Evolutionary conservation across 1,140 invertebrate species (phyloP).

Genomic region (Drosophila kanapiae): DNA sequence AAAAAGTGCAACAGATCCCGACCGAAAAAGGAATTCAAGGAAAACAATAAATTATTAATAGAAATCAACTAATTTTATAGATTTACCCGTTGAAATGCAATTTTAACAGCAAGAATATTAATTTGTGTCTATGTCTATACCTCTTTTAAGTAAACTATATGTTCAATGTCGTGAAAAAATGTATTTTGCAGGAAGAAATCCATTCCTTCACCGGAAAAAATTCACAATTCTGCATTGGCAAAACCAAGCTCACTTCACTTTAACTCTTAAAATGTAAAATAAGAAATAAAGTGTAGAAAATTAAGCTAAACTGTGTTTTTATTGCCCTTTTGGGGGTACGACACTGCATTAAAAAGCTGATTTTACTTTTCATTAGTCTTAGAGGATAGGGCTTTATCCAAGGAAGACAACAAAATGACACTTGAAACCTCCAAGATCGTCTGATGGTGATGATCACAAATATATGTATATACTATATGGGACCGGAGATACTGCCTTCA

Average conservation of each 20-base stretch:
- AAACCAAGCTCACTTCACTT: neutral
- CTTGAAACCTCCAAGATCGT: no score
- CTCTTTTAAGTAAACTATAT: neutral
- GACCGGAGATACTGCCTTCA: no score
- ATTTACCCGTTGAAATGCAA: no score
- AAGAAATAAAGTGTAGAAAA: slow-evolving; percentile 16
- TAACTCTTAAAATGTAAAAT: neutral
- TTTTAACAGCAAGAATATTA: neutral
- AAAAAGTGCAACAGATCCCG: neutral
- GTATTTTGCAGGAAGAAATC: neutral
- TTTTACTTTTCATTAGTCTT: no score
- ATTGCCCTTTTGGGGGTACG: neutral
- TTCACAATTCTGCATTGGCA: neutral
- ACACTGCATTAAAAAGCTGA: no score
- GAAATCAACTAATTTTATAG: neutral
- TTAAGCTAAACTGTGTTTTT: neutral
- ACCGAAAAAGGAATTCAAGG: neutral
- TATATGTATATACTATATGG: no score
- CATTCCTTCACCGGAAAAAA: neutral
- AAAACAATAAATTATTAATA: neutral
- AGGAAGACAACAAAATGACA: no score
- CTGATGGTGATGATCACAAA: no score
- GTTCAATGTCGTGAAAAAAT: slow-evolving; percentile 4
- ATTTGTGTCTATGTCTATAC: neutral
- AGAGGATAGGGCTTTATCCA: no score